phyloP scores from a whole-genome alignment of 2,888 invertebrate genomes.

The Tortricodes alternella region DNA sequence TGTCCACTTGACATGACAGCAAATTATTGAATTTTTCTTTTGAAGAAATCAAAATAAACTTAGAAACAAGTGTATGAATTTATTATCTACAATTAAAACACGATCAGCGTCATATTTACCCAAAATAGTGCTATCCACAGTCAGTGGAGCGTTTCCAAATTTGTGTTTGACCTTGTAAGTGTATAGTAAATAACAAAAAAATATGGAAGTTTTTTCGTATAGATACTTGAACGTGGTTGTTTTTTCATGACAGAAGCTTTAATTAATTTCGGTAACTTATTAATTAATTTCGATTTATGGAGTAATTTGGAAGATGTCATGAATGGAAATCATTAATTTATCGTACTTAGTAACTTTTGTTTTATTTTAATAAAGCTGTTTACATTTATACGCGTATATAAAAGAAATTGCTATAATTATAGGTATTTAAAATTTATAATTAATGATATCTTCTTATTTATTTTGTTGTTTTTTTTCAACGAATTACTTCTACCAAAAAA shows the following conservation, averaged over 20 bases:
- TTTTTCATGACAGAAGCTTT: constrained; percentile 12
- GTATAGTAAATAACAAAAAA: constrained; percentile 5
- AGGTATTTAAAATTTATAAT: no score
- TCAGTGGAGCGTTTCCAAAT: neutral
- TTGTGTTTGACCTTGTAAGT: constrained; percentile 16
- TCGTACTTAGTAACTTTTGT: no score
- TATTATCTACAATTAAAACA: neutral
- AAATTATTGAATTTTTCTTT: constrained; percentile 32
- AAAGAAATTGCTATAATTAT: no score
- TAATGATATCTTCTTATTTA: no score
- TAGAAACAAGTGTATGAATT: constrained; percentile 16
- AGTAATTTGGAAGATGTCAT: no score
- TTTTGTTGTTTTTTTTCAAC: no score
- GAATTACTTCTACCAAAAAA: no score
- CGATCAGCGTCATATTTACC: neutral
- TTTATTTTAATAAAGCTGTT: no score
- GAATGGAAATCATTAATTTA: no score
- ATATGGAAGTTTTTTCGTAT: constrained; percentile 18
- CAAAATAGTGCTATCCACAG: neutral
- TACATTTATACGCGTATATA: no score
- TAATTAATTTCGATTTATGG: neutral
- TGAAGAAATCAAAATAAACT: constrained; percentile 32
- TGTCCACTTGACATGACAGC: constrained; percentile 28
- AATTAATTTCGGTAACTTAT: constrained; percentile 2
- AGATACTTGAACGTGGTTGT: constrained; percentile 17